Evolutionary conservation across 2,113 vertebrate genomes (phyloP).

Genomic region (Lophius piscatorius): DNA sequence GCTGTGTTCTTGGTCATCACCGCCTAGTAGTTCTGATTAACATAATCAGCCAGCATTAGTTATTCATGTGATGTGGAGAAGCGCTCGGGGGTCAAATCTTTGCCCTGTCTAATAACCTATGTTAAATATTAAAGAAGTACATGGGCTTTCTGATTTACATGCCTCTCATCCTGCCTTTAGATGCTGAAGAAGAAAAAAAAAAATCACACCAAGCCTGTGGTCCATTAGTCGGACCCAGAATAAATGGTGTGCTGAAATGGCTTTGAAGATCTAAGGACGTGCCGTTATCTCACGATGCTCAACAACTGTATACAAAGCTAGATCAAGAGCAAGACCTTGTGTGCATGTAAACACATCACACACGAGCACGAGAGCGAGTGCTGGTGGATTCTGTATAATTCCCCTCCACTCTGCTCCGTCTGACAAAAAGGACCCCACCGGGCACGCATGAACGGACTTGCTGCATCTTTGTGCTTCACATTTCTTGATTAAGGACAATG

Average conservation of each 20-base stretch:
- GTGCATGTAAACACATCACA: constrained; percentile 30
- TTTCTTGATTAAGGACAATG: constrained; percentile 80
- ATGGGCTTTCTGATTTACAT: constrained; percentile 81
- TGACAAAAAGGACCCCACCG: constrained; percentile 73
- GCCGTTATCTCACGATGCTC: constrained; percentile 38
- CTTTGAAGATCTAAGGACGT: constrained; percentile 52
- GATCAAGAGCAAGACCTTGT: constrained; percentile 31
- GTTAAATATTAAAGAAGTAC: constrained; percentile 86
- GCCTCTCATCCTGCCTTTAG: constrained; percentile 76
- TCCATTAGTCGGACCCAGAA: constrained; percentile 60
- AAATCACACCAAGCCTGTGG: constrained; percentile 58
- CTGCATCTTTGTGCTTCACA: constrained; percentile 73
- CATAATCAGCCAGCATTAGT: constrained; percentile 84
- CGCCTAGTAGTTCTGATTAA: constrained; percentile 77
- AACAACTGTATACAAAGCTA: constrained; percentile 27
- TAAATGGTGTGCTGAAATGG: constrained; percentile 32
- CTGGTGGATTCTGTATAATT: no score
- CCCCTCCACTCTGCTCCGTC: constrained; percentile 71
- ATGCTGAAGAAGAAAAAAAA: constrained; percentile 62
- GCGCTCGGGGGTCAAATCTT: constrained; percentile 81
- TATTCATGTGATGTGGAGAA: constrained; percentile 83
- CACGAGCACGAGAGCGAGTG: no score
- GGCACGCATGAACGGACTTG: constrained; percentile 78
- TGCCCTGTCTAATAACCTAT: constrained; percentile 84
- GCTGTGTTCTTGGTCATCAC: constrained; percentile 76